A percentile compares a stretch with the other conserved stretches of the same genome.
Conservation (phyloP, 2,888 invertebrate species). For the Spatulosminthurus flaviceps region DNA sequence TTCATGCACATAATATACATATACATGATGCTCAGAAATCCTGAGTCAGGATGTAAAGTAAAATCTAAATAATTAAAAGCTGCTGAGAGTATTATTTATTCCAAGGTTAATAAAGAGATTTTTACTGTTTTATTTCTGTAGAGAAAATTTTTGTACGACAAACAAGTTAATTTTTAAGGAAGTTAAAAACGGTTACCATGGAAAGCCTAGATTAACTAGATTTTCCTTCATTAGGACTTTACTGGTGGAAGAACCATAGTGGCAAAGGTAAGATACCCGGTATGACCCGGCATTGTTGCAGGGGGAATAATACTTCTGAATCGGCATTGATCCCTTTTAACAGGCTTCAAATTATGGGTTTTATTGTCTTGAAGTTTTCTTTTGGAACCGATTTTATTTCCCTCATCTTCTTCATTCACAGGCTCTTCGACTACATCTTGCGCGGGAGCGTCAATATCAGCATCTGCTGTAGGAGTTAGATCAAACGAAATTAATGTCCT, state of each 20-base stretch:
- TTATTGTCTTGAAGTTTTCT: slow-evolving; percentile 1
- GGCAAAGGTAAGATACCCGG: slow-evolving; percentile 95
- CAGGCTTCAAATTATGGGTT: slow-evolving; percentile 50
- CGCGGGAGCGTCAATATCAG: background rate
- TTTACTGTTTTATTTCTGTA: no score
- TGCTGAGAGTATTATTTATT: no score
- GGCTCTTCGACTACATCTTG: background rate
- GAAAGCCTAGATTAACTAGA: no score
- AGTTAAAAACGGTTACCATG: no score
- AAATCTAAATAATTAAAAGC: no score
- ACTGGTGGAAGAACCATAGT: slow-evolving; percentile 67
- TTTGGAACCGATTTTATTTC: slow-evolving; percentile 7
- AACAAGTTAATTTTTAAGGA: no score
- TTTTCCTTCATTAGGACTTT: no score
- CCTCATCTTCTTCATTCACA: background rate
- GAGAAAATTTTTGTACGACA: no score
- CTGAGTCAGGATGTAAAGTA: no score
- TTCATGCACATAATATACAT: no score
- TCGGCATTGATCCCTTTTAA: slow-evolving; percentile 65
- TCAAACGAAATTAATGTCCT: slow-evolving; percentile 67
- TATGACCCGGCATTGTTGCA: slow-evolving; percentile 85
- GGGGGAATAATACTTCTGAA: slow-evolving; percentile 78
- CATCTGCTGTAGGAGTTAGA: slow-evolving; percentile 50
- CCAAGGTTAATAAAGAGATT: no score
- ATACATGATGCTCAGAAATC: no score